phyloP scores from a whole-genome alignment of 2,888 invertebrate species.

The Cataglyphis livida region DNA sequence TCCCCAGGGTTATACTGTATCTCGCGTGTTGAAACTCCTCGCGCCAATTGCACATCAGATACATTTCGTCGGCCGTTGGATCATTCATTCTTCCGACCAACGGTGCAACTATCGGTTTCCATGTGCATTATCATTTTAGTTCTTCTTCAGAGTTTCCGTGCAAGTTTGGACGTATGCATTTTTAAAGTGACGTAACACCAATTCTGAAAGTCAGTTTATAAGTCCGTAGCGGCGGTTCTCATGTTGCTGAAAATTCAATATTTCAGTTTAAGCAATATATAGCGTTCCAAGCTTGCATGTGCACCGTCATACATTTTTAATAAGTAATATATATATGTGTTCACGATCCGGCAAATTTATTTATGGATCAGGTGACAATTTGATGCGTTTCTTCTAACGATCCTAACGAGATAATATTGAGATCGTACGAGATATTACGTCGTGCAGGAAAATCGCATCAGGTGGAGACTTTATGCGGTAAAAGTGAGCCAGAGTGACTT shows the following conservation, averaged over 20 bases:
- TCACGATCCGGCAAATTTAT: not conserved
- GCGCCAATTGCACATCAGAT: conserved; percentile 61
- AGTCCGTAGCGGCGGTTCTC: not conserved
- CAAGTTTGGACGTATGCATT: not conserved
- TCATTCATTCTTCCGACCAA: not conserved
- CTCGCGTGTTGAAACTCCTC: conserved; percentile 51
- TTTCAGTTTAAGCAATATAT: not conserved
- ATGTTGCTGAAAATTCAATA: conserved; percentile 1
- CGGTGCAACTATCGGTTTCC: not conserved
- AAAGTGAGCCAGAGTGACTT: conserved; percentile 53
- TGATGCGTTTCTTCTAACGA: not conserved
- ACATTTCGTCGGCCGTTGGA: conserved; percentile 39
- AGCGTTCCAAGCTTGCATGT: not conserved
- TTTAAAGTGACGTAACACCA: conserved; percentile 19
- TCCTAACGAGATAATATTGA: conserved; percentile 62
- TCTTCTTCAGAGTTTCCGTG: not conserved
- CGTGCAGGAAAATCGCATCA: conserved; percentile 43
- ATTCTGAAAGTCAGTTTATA: not conserved
- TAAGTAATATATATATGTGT: not conserved
- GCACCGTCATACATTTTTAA: not conserved
- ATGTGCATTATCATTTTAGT: not conserved
- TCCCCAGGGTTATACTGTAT: conserved; percentile 46
- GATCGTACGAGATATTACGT: conserved; percentile 51
- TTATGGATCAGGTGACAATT: conserved; percentile 2
- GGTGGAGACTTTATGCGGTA: conserved; percentile 53